phyloP scores from a whole-genome alignment of 1,140 invertebrate species.

The Bombus balteatus region DNA sequence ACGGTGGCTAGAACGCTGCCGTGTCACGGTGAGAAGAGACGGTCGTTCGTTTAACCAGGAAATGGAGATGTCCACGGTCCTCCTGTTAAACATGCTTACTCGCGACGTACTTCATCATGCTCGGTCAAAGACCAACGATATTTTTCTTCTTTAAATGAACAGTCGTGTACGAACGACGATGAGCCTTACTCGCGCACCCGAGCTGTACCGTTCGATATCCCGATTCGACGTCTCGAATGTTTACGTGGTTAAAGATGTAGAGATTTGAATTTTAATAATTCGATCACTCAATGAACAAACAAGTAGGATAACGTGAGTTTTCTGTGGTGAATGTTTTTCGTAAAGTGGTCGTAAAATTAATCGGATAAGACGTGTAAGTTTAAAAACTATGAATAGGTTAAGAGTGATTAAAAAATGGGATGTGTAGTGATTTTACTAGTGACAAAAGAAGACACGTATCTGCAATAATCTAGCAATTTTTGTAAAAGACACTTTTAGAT shows the following conservation, averaged over 20 bases:
- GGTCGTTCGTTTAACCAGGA: slow-evolving; percentile 56
- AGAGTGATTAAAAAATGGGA: background rate
- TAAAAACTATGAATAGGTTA: too few species aligned
- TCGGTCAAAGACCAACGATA: slow-evolving; percentile 33
- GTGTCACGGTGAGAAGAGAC: slow-evolving; percentile 35
- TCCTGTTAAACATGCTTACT: slow-evolving; percentile 29
- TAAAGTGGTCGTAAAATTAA: too few species aligned
- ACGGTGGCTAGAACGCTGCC: slow-evolving; percentile 48
- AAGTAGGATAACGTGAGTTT: too few species aligned
- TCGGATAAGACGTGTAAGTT: too few species aligned
- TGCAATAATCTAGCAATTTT: background rate
- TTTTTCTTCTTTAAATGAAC: slow-evolving; percentile 43
- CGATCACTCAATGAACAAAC: too few species aligned
- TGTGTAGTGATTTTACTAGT: background rate
- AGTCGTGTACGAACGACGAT: background rate
- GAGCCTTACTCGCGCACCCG: background rate
- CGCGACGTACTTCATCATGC: slow-evolving; percentile 56
- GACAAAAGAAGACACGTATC: background rate
- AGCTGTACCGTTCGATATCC: background rate
- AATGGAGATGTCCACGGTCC: slow-evolving; percentile 59
- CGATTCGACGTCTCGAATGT: background rate
- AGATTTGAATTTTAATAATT: too few species aligned
- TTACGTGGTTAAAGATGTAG: background rate
- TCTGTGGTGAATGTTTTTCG: too few species aligned
- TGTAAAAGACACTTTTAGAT: background rate